Base-by-base conservation (phyloP, 2,797 vertebrate species). In the Numenius phaeopus region DNA sequence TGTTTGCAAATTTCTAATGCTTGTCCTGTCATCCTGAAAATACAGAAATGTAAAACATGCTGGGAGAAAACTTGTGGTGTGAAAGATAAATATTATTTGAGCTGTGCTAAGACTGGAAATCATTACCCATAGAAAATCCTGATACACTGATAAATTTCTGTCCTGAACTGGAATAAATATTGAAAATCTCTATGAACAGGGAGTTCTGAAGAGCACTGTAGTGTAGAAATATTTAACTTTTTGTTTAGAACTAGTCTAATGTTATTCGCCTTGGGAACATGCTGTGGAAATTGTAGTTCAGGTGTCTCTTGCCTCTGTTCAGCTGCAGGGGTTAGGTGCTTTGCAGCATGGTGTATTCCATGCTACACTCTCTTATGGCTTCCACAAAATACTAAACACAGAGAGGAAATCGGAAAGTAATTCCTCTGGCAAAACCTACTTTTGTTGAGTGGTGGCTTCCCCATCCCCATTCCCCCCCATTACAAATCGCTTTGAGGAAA, bases 111-210 rank as follows among this genome's bases (percentile, higher is more conserved):
- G 9, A 23, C 34, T 71, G 32, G 39, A 89, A 89, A 73, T 77
- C 1, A 26, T 66, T 69, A 76, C 14, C 42, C 20, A 5, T 14
- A 77, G 55, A 79, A 89, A 93, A 84, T 47, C 44, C 66, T 72
- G 62, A 19, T 93, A 42, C 50, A 87, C 70, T 73, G 82, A 61
- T 20, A 67, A 29, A 11, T 66, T 94, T 91, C 78, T 92, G 32
- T 84, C 66, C 71, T 55, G 50, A 70, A 59, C 13, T 34, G 50
- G 83, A 84, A 80, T 62, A 82, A 83, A 79, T 65, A 75, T n/a
- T 72, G 66, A 76, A 89, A 79, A 59, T 47, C 39, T 9, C 58
- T 61, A 42, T 90, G 73, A 87, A 47, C 10, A 30, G 50, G 50
- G 32, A 84, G 29, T 47, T 55, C 42, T 69, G 58, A 65, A 50